Conservation (phyloP, 2,797 vertebrate genomes). For the Anguilla marmorata region DNA sequence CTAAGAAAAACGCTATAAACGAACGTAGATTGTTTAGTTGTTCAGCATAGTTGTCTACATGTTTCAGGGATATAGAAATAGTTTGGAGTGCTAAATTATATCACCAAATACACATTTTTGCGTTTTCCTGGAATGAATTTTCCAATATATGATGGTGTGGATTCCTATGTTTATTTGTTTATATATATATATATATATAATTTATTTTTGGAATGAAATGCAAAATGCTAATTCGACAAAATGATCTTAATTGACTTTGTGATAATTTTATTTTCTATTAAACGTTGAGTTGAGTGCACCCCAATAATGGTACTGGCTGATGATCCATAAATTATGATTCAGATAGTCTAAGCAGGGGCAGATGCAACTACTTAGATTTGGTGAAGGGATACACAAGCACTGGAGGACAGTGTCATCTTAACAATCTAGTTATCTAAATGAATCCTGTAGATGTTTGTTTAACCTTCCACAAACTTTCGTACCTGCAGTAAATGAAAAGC, state of each 20-base stretch:
- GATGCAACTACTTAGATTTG: conserved; percentile 25
- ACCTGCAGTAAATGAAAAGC: not conserved
- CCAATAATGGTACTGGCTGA: too few relatives aligned
- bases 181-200: too few relatives aligned
- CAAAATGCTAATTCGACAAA: too few relatives aligned
- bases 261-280: too few relatives aligned
- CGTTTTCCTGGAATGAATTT: not conserved
- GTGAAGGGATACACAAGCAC: not conserved
- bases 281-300: too few relatives aligned
- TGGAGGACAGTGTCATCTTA: not conserved
- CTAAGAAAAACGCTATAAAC: not conserved
- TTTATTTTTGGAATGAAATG: too few relatives aligned
- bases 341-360: conserved; percentile 33
- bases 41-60: not conserved
- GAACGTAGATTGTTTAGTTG: not conserved
- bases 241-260: too few relatives aligned
- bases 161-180: not conserved
- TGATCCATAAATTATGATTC: too few relatives aligned
- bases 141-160: not conserved
- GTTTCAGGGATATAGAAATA: not conserved
- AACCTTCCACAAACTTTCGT: not conserved
- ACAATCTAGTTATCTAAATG: not conserved
- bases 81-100: not conserved
- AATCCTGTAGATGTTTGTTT: not conserved
- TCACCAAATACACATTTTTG: not conserved